Evolutionary conservation across 1,140 invertebrate species (phyloP), one percentile per base, ranked within the genome.

Genomic region (Linepithema humile): DNA sequence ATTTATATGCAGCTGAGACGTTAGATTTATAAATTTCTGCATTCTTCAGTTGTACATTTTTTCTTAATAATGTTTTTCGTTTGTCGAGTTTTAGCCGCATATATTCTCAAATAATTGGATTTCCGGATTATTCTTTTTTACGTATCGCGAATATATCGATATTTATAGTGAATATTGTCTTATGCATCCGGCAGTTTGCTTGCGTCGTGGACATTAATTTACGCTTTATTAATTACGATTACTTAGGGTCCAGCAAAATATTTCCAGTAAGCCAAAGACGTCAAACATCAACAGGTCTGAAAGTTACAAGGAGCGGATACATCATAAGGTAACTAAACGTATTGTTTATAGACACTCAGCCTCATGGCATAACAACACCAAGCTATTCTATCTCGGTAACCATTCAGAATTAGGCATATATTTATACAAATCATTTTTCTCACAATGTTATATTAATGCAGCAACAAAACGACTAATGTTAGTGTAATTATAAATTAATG

Each of bases 251-350:
- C 94, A 94, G 89, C 93, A 95, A 94, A 93, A 93, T 94, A 90
- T 94, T 92, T 93, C 94, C 90, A 94, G 90, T 92, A 94, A 94
- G 92, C 94, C 94, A 94, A 94, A 95, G 88, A 94, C 93, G 74
- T 95, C 95, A 85, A 95, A 95, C 85, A 96, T 96, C 91, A 95
- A 95, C 86, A 94, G 95, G 88, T 96, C 95, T 83, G 95, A 96
- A 92, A 96, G 95, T 93, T 96, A 96, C 91, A 96, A 96, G 89
- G 95, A 96, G 86, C 92, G 95, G 73, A 95, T 95, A 92, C 94
- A 95, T 88, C 94, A 95, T 85, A 95, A 95, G 94, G 95, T 96
- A 91, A 95, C 1, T 78, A 69, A 62, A 45, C 26, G 12, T 2
- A 77, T 50, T 50, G 15, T 65, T 50, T 48, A 65, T 65, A 64